A percentile compares a stretch with the other conserved stretches of the same genome.
phyloP scores from a whole-genome alignment of 2,797 vertebrate genomes.

The Eospalax fontanierii region DNA sequence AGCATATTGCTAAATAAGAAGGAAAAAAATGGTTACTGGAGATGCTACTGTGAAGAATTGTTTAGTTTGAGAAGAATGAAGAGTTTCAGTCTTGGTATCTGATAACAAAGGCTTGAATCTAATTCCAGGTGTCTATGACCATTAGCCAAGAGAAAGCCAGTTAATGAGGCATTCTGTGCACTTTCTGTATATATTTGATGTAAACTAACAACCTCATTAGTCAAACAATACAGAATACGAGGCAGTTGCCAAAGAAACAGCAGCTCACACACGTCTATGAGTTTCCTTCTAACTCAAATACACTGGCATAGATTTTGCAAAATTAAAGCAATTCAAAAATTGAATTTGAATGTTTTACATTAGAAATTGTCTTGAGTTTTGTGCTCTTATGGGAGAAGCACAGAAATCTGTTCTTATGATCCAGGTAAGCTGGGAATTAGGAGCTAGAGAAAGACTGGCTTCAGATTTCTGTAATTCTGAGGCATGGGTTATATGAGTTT shows the following conservation, averaged over 20 bases:
- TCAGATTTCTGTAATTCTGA: constrained; percentile 52
- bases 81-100: constrained; percentile 36
- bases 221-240: background rate
- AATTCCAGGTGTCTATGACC: constrained; percentile 15
- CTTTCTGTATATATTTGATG: background rate
- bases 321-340: background rate
- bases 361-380: constrained; percentile 42
- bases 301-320: background rate
- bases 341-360: background rate
- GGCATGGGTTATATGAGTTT: background rate
- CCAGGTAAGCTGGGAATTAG: background rate
- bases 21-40: background rate
- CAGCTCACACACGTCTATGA: background rate
- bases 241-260: background rate
- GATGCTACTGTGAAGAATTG: background rate
- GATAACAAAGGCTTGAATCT: background rate
- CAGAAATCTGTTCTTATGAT: background rate
- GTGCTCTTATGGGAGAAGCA: background rate
- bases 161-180: background rate
- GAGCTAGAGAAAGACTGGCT: background rate
- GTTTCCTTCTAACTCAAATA: constrained; percentile 42
- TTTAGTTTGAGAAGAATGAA: background rate
- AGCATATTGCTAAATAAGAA: constrained; percentile 50
- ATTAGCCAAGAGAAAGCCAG: constrained; percentile 15
- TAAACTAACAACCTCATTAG: constrained; percentile 33